Evolutionary conservation across 2,888 invertebrate species (phyloP).

Genomic region (Megastigmus dorsalis): DNA sequence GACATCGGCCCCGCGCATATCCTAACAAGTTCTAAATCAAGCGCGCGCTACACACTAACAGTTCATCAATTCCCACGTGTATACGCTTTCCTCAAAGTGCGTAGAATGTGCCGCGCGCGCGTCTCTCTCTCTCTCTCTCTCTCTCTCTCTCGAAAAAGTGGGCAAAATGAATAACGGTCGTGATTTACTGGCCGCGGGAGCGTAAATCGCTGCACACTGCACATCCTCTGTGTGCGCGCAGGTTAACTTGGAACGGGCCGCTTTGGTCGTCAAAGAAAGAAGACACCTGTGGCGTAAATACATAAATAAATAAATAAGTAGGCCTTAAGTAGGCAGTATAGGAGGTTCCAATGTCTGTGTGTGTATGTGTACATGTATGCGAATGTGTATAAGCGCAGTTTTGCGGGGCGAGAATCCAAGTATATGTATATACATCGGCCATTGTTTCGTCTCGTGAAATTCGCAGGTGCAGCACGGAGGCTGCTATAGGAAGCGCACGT

Average conservation of each 20-base stretch:
- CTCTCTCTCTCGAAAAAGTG: too few species aligned
- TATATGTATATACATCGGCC: slow-evolving; percentile 67
- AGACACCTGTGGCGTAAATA: slow-evolving; percentile 36
- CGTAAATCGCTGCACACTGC: slow-evolving; percentile 29
- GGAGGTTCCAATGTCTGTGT: too few species aligned
- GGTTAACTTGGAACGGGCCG: neutral
- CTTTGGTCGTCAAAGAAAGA: slow-evolving; percentile 5
- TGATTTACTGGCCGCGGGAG: slow-evolving; percentile 31
- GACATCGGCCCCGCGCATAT: too few species aligned
- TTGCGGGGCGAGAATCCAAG: neutral
- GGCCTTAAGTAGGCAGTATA: neutral
- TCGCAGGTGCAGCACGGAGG: neutral
- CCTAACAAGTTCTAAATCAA: slow-evolving; percentile 32
- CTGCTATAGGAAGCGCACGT: neutral
- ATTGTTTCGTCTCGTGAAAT: slow-evolving; percentile 66
- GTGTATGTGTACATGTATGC: too few species aligned
- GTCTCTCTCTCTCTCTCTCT: too few species aligned
- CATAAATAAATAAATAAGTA: slow-evolving; percentile 28
- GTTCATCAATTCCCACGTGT: slow-evolving; percentile 9
- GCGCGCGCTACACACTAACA: too few species aligned
- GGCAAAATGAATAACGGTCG: slow-evolving; percentile 5
- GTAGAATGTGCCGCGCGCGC: slow-evolving; percentile 15
- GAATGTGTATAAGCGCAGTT: neutral
- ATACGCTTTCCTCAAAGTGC: slow-evolving; percentile 11
- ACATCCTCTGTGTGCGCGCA: too few species aligned